Conservation (phyloP, 2,113 vertebrate genomes). For the Leptosomus discolor region DNA sequence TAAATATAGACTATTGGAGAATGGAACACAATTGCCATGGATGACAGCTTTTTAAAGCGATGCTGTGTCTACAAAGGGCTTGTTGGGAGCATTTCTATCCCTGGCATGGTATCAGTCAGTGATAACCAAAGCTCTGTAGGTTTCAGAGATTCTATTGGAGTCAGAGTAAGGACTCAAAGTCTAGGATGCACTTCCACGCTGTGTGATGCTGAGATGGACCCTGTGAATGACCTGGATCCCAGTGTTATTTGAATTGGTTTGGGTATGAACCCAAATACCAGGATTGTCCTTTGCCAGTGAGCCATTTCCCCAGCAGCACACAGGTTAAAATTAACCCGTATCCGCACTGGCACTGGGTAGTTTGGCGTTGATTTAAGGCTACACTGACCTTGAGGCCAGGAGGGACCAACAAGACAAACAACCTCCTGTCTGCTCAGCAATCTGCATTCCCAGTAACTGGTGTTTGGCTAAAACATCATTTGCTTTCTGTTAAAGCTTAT, state of each 20-base stretch:
- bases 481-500: neutral
- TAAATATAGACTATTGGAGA: constrained; percentile 52
- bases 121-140: neutral
- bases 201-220: neutral
- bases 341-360: neutral
- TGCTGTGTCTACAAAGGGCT: constrained; percentile 25
- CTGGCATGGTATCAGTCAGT: neutral
- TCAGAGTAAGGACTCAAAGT: neutral
- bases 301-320: neutral
- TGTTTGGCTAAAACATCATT: neutral
- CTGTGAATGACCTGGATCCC: neutral
- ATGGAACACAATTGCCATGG: neutral
- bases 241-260: neutral
- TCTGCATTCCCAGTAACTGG: neutral
- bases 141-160: neutral
- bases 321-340: neutral
- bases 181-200: neutral
- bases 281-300: neutral
- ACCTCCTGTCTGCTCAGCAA: neutral
- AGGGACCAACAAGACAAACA: neutral
- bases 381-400: neutral
- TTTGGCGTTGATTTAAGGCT: neutral
- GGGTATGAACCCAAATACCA: fast-evolving
- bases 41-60: constrained; percentile 17
- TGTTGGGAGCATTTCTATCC: constrained; percentile 1